Percentiles rank a stretch among this genome's conserved stretches.
Evolutionary conservation across 2,888 invertebrate genomes (phyloP).

Genomic region (Nomada lathburiana): DNA sequence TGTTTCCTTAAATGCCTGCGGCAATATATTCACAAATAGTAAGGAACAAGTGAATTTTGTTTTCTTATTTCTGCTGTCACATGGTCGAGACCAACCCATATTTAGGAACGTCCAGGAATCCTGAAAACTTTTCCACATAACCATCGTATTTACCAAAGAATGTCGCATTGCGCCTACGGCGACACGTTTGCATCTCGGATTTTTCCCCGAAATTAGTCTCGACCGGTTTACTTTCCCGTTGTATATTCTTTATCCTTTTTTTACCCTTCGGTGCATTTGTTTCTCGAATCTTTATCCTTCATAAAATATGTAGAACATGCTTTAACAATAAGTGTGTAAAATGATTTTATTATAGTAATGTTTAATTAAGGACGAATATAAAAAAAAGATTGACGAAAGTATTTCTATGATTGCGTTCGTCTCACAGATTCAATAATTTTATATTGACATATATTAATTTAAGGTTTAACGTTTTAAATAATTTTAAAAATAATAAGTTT

Average conservation of each 20-base stretch:
- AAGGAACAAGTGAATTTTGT: not conserved
- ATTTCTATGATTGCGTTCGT: not conserved
- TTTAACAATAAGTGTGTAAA: not conserved
- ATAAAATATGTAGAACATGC: conserved; percentile 19
- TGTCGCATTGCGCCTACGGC: conserved; percentile 64
- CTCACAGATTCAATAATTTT: not conserved
- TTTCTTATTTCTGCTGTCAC: not conserved
- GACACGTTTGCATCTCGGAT: conserved; percentile 49
- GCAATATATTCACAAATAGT: not conserved
- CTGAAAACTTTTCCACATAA: conserved; percentile 46
- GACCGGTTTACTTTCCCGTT: conserved; percentile 38
- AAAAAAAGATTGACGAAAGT: not conserved
- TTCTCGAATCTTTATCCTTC: conserved; percentile 19
- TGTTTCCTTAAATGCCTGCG: not conserved
- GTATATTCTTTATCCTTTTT: not conserved
- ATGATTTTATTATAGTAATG: not conserved
- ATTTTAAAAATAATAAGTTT: too few species aligned
- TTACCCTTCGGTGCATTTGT: conserved; percentile 23
- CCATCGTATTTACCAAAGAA: conserved; percentile 50
- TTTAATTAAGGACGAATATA: not conserved
- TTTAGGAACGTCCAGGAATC: conserved; percentile 35
- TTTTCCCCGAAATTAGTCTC: conserved; percentile 38
- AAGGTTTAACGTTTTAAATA: too few species aligned
- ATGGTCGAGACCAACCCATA: conserved; percentile 36
- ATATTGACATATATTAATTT: not conserved